Conservation (phyloP, 2,113 vertebrate genomes). For the Chunga burmeisteri region DNA sequence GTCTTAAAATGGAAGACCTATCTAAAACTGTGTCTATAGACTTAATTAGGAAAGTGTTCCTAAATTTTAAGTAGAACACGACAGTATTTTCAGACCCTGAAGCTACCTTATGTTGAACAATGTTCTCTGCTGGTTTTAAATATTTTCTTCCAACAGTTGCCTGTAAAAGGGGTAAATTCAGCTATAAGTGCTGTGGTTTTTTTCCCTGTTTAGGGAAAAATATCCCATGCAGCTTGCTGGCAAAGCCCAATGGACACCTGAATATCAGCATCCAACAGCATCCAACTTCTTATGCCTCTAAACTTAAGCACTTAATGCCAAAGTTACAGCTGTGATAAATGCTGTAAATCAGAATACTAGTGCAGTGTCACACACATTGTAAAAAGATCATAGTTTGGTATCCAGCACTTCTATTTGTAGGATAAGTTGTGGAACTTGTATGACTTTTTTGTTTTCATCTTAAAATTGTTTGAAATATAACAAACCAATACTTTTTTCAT, state of each 20-base stretch:
- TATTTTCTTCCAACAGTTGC: not conserved
- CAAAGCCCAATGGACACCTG: not conserved
- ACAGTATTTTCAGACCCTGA: not conserved
- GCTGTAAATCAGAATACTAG: not conserved
- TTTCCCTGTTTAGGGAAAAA: not conserved
- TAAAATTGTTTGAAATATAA: not conserved
- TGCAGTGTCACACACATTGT: not conserved
- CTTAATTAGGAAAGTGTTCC: not conserved
- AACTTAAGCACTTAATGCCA: not conserved
- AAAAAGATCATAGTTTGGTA: not conserved
- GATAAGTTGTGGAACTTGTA: not conserved
- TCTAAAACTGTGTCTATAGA: not conserved
- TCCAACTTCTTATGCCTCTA: not conserved
- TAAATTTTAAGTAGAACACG: not conserved
- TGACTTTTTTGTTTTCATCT: not conserved
- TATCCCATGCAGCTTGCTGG: not conserved
- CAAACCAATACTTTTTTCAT: not conserved
- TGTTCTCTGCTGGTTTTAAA: not conserved
- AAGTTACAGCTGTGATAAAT: not conserved
- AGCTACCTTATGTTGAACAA: not conserved
- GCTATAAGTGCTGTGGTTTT: not conserved
- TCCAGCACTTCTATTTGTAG: not conserved
- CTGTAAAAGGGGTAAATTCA: not conserved
- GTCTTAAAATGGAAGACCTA: not conserved
- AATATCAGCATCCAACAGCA: too few relatives aligned